Evolutionary conservation across 2,797 vertebrate species (phyloP).

Genomic region (Dendrocincla tyrannina): DNA sequence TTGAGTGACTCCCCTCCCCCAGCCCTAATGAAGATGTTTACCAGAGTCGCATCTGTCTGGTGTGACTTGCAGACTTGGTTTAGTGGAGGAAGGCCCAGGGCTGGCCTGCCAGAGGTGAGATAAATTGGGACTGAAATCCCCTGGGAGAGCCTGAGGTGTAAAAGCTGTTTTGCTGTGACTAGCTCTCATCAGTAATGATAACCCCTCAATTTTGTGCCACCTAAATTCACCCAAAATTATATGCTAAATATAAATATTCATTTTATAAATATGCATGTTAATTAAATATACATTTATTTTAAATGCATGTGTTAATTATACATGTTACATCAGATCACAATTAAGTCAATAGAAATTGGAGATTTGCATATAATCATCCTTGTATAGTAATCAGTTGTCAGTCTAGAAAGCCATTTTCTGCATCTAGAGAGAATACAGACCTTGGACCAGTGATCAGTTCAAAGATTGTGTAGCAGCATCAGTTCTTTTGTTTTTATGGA

Average conservation of each 20-base stretch:
- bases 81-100: constrained; percentile 39
- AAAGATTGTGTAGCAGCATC: neutral
- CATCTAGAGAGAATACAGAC: constrained; percentile 24
- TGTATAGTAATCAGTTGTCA: constrained; percentile 83
- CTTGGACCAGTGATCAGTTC: constrained; percentile 14
- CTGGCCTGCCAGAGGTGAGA: constrained; percentile 45
- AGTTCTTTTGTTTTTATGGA: neutral
- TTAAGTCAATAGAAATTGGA: constrained; percentile 85
- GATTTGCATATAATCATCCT: constrained; percentile 87
- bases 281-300: constrained; percentile 88
- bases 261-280: constrained; percentile 86
- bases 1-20: neutral
- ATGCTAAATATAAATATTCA: constrained; percentile 83
- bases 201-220: constrained; percentile 68
- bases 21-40: constrained; percentile 37
- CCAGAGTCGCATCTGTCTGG: neutral
- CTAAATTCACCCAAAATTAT: constrained; percentile 74
- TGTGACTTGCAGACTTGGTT: constrained; percentile 12
- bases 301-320: constrained; percentile 85
- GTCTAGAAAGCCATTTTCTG: constrained; percentile 74
- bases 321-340: constrained; percentile 83
- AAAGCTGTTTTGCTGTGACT: constrained; percentile 62
- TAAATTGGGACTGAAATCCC: constrained; percentile 57
- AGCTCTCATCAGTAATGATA: constrained; percentile 67
- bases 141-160: constrained; percentile 47